A percentile compares a stretch with the other conserved stretches of the same genome.
Evolutionary conservation across 2,888 invertebrate species (phyloP).

Genomic region (Machimus rusticus): DNA sequence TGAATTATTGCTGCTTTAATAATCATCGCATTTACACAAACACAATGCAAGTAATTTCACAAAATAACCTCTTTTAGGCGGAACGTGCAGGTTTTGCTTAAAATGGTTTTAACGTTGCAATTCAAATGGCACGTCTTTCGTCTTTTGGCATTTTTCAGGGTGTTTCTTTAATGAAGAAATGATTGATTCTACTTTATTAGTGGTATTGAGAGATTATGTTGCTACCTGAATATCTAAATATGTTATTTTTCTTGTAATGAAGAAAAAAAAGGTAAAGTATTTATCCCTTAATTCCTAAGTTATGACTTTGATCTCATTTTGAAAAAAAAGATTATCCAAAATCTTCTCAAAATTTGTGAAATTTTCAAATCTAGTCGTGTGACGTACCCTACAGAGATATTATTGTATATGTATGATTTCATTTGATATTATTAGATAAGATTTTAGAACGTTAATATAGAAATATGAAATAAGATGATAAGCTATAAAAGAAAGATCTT

Average conservation of each 20-base stretch:
- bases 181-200: neutral
- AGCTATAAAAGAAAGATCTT: too few relatives aligned
- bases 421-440: too few relatives aligned
- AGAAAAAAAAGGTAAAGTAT: too few relatives aligned
- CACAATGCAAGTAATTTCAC: conserved; percentile 21
- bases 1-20: conserved; percentile 26
- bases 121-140: neutral
- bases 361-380: too few relatives aligned
- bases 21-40: conserved; percentile 15
- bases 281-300: too few relatives aligned
- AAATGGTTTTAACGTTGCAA: neutral
- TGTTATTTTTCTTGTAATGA: neutral
- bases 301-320: too few relatives aligned
- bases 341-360: too few relatives aligned
- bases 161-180: neutral
- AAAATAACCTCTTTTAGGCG: conserved; percentile 18
- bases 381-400: too few relatives aligned
- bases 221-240: neutral
- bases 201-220: neutral
- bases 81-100: conserved; percentile 12
- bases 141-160: neutral
- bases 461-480: too few relatives aligned
- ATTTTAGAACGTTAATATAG: too few relatives aligned
- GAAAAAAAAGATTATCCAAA: too few relatives aligned
- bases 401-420: too few relatives aligned